Evolutionary conservation across 2,888 invertebrate genomes (phyloP), one percentile per base, ranked within the genome.

Genomic region (Lysandra coridon): DNA sequence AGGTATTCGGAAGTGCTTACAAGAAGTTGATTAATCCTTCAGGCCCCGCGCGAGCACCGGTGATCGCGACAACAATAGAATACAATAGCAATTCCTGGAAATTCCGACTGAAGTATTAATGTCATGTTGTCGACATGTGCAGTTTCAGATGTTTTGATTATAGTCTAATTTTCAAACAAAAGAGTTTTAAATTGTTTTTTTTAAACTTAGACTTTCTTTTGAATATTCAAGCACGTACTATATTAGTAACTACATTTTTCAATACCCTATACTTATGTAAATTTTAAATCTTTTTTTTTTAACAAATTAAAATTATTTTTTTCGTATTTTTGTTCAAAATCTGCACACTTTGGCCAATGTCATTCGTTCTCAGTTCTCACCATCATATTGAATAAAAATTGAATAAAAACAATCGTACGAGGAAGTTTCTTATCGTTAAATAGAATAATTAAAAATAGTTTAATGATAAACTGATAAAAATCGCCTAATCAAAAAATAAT

Each of bases 361-460:
- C 69, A 69, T 33, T 33, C 33, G 33, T 69, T 62, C 23, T n/a
- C 23, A 62, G 60, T 62, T 62, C 60, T 62, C 60, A 62, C 60
- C n/a, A 62, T 62, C 6, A 62, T 23, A 62, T 62, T n/a, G n/a
- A 69, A 33, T 5, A 69, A 69, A 69, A 33, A 69, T 69, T 7
- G 14, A 69, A 33, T 33, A n/a, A 60, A 60, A 62, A 62, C 60
- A 62, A 62, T 62, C 60, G 60, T 23, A 62, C n/a, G 7, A 62
- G 60, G 60, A 62, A 62, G 60, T 62, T 62, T 62, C 60, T 62
- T 62, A 62, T 62, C 60, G n/a, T 62, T 62, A 62, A 60, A 23
- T 62, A 62, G 23, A 62, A 62, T 62, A 62, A 62, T 62, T 62
- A 62, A 62, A 62, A 62, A 62, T 62, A 62, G 60, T 62, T 62